Percentiles rank a stretch among this genome's conserved stretches.
phyloP scores from a whole-genome alignment of 2,113 vertebrate species.

The Oriolus oriolus region DNA sequence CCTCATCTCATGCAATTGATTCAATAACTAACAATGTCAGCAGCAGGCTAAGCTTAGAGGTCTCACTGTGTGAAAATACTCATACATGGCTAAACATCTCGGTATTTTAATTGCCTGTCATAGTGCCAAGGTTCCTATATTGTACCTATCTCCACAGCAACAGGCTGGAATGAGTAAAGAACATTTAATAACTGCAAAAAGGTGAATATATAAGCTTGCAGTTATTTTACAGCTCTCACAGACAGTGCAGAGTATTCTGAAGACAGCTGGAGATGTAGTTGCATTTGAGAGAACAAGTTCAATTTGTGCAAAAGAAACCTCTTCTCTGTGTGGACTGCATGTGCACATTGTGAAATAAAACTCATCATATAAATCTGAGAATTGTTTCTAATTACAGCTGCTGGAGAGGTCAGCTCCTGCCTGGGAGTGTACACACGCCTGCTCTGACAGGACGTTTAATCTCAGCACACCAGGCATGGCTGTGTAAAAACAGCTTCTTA shows the following conservation, averaged over 20 bases:
- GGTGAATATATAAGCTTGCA: conserved; percentile 35
- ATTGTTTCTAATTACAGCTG: conserved; percentile 49
- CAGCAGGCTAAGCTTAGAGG: conserved; percentile 69
- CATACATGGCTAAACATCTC: conserved; percentile 76
- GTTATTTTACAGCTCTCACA: conserved; percentile 13
- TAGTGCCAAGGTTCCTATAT: conserved; percentile 66
- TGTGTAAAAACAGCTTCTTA: conserved; percentile 8
- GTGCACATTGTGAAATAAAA: background rate
- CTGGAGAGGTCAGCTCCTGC: conserved; percentile 22
- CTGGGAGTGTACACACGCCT: background rate
- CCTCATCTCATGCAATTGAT: conserved; percentile 82
- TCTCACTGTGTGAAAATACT: conserved; percentile 79
- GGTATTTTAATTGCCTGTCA: conserved; percentile 82
- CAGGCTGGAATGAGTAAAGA: conserved; percentile 60
- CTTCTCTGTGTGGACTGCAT: background rate
- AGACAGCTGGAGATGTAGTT: background rate
- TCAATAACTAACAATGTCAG: conserved; percentile 78
- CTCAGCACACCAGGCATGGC: background rate
- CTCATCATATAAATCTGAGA: conserved; percentile 5
- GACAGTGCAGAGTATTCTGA: background rate
- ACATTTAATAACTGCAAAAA: conserved; percentile 57
- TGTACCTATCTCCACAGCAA: conserved; percentile 73
- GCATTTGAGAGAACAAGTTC: background rate
- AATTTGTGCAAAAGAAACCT: background rate
- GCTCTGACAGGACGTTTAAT: conserved; percentile 43